Conservation (phyloP, 2,113 vertebrate species). For the Rhadina sibilatrix region DNA sequence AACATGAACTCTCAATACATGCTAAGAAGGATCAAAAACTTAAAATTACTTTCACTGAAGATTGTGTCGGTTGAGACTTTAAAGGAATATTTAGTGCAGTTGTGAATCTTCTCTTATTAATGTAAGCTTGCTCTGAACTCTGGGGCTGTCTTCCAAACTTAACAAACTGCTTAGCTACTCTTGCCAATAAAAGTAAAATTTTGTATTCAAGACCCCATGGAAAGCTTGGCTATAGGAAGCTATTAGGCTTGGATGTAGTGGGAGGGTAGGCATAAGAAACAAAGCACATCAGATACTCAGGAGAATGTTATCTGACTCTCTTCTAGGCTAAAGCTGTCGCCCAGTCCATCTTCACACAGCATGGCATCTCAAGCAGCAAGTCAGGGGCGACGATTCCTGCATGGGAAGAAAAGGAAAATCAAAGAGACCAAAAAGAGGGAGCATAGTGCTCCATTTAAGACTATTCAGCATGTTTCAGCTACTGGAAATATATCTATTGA, state of each 20-base stretch:
- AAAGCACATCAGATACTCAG: not conserved
- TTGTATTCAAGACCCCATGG: not conserved
- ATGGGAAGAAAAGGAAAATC: constrained; percentile 79
- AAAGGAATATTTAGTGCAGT: not conserved
- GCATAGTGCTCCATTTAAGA: constrained; percentile 40
- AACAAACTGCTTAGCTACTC: not conserved
- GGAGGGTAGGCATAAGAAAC: not conserved
- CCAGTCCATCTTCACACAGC: constrained; percentile 56
- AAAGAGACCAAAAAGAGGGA: constrained; percentile 57
- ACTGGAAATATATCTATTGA: constrained; percentile 74
- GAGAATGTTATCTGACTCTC: not conserved
- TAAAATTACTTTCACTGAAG: not conserved
- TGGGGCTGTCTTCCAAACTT: not conserved
- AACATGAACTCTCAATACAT: not conserved
- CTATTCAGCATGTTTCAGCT: constrained; percentile 65
- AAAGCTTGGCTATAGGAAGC: not conserved
- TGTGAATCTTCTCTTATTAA: not conserved
- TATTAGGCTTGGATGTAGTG: not conserved
- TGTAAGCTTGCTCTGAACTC: not conserved
- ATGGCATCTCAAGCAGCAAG: constrained; percentile 16
- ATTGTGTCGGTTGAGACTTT: not conserved
- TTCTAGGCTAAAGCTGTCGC: constrained; percentile 78
- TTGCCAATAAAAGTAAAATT: not conserved
- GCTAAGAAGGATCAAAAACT: not conserved
- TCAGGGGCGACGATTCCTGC: constrained; percentile 30